phyloP scores from a whole-genome alignment of 2,797 vertebrate genomes.

The Glyptemys insculpta region DNA sequence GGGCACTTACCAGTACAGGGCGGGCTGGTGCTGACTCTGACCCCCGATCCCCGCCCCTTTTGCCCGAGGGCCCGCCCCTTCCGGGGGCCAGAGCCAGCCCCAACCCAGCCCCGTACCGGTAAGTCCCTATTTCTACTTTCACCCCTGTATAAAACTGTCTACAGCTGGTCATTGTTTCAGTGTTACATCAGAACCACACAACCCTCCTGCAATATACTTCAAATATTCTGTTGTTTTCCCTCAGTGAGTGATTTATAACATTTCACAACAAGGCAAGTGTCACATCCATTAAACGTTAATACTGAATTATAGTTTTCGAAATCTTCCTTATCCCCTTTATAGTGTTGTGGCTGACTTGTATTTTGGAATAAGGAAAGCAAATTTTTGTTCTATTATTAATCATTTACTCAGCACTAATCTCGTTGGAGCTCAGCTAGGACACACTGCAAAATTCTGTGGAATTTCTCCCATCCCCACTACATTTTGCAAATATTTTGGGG shows the following conservation, averaged over 20 bases:
- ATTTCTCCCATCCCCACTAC: background rate
- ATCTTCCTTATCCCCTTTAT: conserved; percentile 44
- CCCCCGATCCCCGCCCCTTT: no score
- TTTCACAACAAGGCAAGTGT: conserved; percentile 62
- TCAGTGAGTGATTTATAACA: conserved; percentile 63
- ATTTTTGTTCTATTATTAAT: conserved; percentile 30
- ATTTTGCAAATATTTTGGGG: background rate
- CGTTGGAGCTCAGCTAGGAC: conserved; percentile 34
- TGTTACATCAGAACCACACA: conserved; percentile 61
- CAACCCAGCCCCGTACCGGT: no score
- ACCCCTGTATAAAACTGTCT: conserved; percentile 27
- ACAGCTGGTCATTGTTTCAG: conserved; percentile 61
- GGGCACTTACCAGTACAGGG: no score
- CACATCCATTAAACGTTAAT: conserved; percentile 72
- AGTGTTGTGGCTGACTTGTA: conserved; percentile 49
- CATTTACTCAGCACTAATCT: conserved; percentile 39
- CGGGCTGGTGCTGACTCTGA: no score
- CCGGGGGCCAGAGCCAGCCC: no score
- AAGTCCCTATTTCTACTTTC: no score
- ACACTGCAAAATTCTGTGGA: background rate
- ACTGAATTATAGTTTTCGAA: conserved; percentile 63
- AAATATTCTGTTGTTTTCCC: conserved; percentile 60
- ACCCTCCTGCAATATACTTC: conserved; percentile 7
- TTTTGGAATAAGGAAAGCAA: conserved; percentile 51
- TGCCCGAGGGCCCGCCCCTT: no score